Conservation (phyloP, 2,888 invertebrate genomes). For the Phortica magna region DNA sequence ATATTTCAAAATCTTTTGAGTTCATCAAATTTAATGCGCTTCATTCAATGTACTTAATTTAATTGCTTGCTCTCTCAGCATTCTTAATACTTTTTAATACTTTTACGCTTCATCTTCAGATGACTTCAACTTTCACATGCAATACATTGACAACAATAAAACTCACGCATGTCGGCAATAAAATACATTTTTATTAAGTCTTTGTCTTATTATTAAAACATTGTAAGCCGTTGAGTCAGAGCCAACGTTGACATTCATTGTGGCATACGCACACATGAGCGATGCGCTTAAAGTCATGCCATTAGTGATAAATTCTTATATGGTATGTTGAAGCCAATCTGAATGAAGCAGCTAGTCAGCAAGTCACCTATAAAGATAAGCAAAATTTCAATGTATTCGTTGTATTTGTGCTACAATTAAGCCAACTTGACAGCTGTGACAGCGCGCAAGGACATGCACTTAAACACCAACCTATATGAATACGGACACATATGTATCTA, state of each 20-base stretch:
- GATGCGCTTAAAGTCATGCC: not conserved
- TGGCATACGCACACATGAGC: not conserved
- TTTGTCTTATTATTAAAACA: too few relatives aligned
- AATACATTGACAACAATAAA: too few relatives aligned
- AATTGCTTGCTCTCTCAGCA: too few relatives aligned
- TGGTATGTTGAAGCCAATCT: not conserved
- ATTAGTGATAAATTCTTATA: not conserved
- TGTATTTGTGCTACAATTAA: constrained; percentile 12
- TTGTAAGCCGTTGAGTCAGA: not conserved
- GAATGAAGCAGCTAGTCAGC: not conserved
- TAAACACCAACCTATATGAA: not conserved
- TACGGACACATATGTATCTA: not conserved
- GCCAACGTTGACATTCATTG: not conserved
- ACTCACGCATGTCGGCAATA: too few relatives aligned
- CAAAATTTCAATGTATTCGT: not conserved
- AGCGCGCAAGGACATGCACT: constrained; percentile 20
- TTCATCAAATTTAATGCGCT: too few relatives aligned
- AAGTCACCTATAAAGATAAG: not conserved
- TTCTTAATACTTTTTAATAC: too few relatives aligned
- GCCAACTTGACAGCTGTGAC: constrained; percentile 27
- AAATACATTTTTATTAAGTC: too few relatives aligned
- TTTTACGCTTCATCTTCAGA: too few relatives aligned
- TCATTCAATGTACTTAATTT: too few relatives aligned
- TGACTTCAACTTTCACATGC: too few relatives aligned
- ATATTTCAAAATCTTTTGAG: too few relatives aligned